phyloP scores from a whole-genome alignment of 2,888 invertebrate species.

The Petrolisthes manimaculis region DNA sequence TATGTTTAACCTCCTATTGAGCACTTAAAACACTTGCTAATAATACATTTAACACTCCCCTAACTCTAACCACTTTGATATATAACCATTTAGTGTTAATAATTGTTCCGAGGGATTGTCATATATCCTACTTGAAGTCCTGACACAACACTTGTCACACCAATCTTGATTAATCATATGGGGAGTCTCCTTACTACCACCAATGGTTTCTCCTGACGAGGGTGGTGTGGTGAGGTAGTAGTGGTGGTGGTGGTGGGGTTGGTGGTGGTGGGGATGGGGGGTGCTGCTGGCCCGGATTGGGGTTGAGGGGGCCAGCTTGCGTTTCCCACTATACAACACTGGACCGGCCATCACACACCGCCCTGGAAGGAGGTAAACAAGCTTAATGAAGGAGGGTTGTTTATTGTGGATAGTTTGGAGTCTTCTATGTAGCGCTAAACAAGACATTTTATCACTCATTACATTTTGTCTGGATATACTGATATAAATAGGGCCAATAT shows the following conservation, averaged over 20 bases:
- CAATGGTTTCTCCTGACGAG: conserved; percentile 5
- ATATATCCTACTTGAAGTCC: conserved; percentile 20
- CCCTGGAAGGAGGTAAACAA: conserved; percentile 24
- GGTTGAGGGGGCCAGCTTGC: not conserved
- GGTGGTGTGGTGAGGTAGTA: conserved; percentile 26
- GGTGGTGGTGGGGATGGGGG: not conserved
- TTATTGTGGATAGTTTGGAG: no score
- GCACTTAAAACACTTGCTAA: not conserved
- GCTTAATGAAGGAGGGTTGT: no score
- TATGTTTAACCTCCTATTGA: not conserved
- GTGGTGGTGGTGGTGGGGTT: not conserved
- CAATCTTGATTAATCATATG: not conserved
- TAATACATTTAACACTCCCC: not conserved
- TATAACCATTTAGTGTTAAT: conserved; percentile 26
- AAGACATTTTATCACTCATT: no score
- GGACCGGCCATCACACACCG: conserved; percentile 51
- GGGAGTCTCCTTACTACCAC: not conserved
- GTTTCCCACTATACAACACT: conserved; percentile 20
- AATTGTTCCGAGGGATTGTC: conserved; percentile 8
- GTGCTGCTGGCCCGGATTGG: not conserved
- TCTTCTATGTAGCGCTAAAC: no score
- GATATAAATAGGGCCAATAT: no score
- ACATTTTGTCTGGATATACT: no score
- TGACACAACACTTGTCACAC: not conserved
- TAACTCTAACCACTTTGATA: not conserved